phyloP scores from a whole-genome alignment of 2,888 invertebrate genomes.

The Amaurobius ferox region DNA sequence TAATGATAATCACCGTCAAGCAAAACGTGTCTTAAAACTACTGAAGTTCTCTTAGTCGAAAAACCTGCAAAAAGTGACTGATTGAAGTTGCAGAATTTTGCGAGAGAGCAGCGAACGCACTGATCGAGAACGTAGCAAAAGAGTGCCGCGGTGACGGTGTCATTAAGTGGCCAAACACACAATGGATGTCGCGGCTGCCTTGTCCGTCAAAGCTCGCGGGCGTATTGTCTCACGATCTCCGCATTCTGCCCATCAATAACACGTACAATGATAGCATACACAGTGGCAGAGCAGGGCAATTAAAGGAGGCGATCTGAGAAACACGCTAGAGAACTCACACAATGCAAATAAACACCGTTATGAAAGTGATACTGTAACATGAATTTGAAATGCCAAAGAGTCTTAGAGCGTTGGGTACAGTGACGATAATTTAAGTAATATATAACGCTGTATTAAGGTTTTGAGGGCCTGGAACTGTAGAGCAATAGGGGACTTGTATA shows the following conservation, averaged over 20 bases:
- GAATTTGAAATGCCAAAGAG: too few relatives aligned
- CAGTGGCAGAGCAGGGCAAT: conserved; percentile 38
- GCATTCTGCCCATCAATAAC: conserved; percentile 56
- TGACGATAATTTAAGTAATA: too few relatives aligned
- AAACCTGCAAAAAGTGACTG: not conserved
- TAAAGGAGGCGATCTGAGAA: conserved; percentile 35
- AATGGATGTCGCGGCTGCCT: conserved; percentile 42
- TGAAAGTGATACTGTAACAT: not conserved
- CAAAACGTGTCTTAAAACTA: too few relatives aligned
- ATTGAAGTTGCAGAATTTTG: not conserved
- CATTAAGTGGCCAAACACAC: conserved; percentile 63
- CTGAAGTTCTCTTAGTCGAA: not conserved
- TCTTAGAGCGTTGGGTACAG: too few relatives aligned
- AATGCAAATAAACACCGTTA: conserved; percentile 40
- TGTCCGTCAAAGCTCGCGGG: conserved; percentile 39
- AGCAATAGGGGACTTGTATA: too few relatives aligned
- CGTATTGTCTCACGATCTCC: conserved; percentile 41
- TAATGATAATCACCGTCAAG: too few relatives aligned
- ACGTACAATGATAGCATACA: conserved; percentile 45
- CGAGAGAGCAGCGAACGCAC: not conserved
- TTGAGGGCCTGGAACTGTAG: too few relatives aligned
- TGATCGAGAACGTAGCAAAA: conserved; percentile 1
- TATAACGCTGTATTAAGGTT: too few relatives aligned
- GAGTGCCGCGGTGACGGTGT: conserved; percentile 26
- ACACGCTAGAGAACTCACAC: conserved; percentile 10